Evolutionary conservation across 2,113 vertebrate genomes (phyloP).

Genomic region (Galeopterus variegatus): DNA sequence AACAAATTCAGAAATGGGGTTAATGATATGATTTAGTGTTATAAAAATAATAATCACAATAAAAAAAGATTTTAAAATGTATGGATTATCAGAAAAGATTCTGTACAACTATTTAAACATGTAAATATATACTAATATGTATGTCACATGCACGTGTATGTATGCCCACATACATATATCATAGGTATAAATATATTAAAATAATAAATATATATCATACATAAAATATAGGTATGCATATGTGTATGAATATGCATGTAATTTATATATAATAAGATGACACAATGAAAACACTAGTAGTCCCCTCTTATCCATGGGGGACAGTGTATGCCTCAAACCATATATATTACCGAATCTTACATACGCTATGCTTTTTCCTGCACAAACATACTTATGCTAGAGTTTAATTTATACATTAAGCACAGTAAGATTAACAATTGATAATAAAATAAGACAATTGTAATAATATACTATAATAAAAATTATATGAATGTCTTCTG

Average conservation of each 20-base stretch:
- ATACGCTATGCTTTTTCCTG: not conserved
- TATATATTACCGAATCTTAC: too few species aligned
- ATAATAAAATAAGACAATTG: not conserved
- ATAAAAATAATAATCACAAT: not conserved
- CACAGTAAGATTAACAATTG: not conserved
- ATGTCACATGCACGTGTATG: accelerated
- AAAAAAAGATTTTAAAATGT: not conserved
- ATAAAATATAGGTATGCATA: not conserved
- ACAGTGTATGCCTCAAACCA: too few species aligned
- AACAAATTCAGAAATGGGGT: not conserved
- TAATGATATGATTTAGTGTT: not conserved
- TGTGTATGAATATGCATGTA: not conserved
- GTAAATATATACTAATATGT: too few species aligned
- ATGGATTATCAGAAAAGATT: not conserved
- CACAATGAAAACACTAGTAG: not conserved
- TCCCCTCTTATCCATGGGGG: too few species aligned
- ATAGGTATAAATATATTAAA: not conserved
- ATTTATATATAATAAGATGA: not conserved
- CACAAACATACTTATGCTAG: not conserved
- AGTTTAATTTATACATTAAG: not conserved
- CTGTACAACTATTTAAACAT: not conserved
- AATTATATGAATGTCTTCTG: too few species aligned
- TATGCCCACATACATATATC: not conserved
- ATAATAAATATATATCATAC: not conserved
- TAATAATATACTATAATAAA: too few species aligned